Conservation (phyloP, 2,113 vertebrate species). For the Zootoca vivipara region DNA sequence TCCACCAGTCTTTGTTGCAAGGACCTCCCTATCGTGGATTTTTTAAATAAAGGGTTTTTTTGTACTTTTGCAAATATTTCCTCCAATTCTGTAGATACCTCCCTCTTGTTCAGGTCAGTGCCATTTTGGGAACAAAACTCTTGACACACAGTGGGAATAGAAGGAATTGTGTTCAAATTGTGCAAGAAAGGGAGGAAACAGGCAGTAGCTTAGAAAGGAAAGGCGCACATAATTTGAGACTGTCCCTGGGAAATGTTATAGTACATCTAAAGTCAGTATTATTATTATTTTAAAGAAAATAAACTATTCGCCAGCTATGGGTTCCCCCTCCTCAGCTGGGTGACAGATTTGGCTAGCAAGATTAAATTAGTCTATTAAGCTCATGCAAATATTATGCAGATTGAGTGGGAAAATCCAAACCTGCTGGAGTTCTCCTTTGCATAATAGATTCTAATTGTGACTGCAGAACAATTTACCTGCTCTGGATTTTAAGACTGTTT, state of each 20-base stretch:
- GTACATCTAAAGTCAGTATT: not conserved
- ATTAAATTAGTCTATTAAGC: not conserved
- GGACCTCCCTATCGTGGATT: no score
- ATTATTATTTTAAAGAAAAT: not conserved
- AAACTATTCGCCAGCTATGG: not conserved
- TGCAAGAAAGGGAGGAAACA: not conserved
- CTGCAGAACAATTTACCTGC: not conserved
- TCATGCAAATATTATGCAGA: not conserved
- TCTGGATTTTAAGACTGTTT: not conserved
- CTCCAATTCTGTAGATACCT: not conserved
- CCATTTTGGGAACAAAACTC: no score
- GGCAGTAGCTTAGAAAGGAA: not conserved
- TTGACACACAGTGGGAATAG: not conserved
- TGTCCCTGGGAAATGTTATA: not conserved
- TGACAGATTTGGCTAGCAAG: not conserved
- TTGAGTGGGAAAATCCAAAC: not conserved
- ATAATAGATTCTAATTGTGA: not conserved
- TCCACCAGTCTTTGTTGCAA: no score
- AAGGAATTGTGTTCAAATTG: not conserved
- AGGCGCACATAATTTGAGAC: not conserved
- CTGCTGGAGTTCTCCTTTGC: not conserved
- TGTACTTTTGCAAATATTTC: not conserved
- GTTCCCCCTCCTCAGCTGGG: no score
- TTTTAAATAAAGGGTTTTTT: not conserved
- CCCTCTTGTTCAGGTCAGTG: not conserved